Evolutionary conservation across 1,140 invertebrate genomes (phyloP).

Genomic region (Chrysopa pallens): DNA sequence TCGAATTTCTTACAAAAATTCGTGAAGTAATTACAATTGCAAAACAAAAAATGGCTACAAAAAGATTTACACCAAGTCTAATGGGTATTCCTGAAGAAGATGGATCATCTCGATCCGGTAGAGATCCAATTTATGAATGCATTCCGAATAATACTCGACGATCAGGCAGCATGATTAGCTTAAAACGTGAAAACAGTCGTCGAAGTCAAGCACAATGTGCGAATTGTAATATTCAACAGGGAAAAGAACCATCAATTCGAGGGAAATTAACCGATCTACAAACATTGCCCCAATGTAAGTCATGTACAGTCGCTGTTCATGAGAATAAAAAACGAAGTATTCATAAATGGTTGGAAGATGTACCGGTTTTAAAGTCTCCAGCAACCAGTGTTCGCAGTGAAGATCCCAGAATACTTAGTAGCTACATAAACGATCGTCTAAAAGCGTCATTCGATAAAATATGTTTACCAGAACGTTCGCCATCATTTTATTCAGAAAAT

Average conservation of each 20-base stretch:
- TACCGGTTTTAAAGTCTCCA: constrained; percentile 28
- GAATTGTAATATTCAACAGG: constrained; percentile 32
- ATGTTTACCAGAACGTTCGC: background rate
- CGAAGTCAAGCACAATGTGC: constrained; percentile 29
- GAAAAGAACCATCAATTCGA: constrained; percentile 21
- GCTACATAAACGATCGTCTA: background rate
- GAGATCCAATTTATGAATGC: constrained; percentile 14
- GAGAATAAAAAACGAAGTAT: constrained; percentile 53
- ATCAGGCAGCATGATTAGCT: constrained; percentile 30
- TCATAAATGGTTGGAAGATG: constrained; percentile 59
- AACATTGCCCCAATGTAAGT: constrained; percentile 26
- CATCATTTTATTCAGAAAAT: background rate
- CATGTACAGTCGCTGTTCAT: constrained; percentile 29
- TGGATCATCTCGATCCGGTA: constrained; percentile 22
- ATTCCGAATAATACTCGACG: constrained; percentile 24
- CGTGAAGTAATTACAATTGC: constrained; percentile 74
- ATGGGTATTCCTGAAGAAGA: constrained; percentile 68
- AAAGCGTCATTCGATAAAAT: background rate
- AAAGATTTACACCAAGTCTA: constrained; percentile 60
- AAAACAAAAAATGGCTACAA: constrained; percentile 67
- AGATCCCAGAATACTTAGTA: background rate
- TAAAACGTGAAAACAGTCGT: constrained; percentile 35
- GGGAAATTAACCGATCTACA: constrained; percentile 22
- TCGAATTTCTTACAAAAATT: constrained; percentile 73
- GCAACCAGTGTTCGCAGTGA: background rate